A percentile compares a stretch with the other conserved stretches of the same genome.
These are phyloP conservation scores for Anastrepha obliqua DNA, from an alignment of 1,140 invertebrate genomes.

Conservation along the genomic window DNA sequence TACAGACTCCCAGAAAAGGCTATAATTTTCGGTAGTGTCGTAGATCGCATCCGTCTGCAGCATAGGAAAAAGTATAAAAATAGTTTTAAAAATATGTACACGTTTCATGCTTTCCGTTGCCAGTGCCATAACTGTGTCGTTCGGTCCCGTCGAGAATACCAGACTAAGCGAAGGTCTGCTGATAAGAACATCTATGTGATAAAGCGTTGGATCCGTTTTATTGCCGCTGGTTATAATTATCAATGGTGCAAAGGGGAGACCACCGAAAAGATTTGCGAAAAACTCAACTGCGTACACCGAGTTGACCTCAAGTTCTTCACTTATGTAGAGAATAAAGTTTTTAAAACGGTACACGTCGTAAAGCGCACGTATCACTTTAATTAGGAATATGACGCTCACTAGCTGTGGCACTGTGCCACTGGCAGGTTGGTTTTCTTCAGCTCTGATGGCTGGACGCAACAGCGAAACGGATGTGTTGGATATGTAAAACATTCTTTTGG, in stretches of 20 bases:
- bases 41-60: slow-evolving; percentile 52
- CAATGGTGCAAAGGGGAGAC: slow-evolving; percentile 62
- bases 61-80: slow-evolving; percentile 64
- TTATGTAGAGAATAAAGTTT: slow-evolving; percentile 68
- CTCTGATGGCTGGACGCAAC: too few species aligned
- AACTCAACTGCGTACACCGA: slow-evolving; percentile 59
- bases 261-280: slow-evolving; percentile 62
- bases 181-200: slow-evolving; percentile 60
- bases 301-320: slow-evolving; percentile 62
- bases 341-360: slow-evolving; percentile 63
- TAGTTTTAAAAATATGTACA: slow-evolving; percentile 64
- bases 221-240: slow-evolving; percentile 59
- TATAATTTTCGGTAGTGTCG: background rate
- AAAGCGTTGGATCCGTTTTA: slow-evolving; percentile 13
- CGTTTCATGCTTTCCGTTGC: slow-evolving; percentile 60
- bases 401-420: slow-evolving; percentile 33
- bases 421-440: background rate
- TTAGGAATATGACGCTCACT: slow-evolving; percentile 62
- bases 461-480: too few species aligned
- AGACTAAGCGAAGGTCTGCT: slow-evolving; percentile 67
- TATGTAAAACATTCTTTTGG: too few species aligned
- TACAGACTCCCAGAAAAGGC: slow-evolving; percentile 55
- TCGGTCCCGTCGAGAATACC: slow-evolving; percentile 62
- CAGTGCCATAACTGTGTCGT: slow-evolving; percentile 69
- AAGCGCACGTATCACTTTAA: slow-evolving; percentile 61